phyloP scores from a whole-genome alignment of 2,797 vertebrate genomes.

The Pogonophryne albipinna region DNA sequence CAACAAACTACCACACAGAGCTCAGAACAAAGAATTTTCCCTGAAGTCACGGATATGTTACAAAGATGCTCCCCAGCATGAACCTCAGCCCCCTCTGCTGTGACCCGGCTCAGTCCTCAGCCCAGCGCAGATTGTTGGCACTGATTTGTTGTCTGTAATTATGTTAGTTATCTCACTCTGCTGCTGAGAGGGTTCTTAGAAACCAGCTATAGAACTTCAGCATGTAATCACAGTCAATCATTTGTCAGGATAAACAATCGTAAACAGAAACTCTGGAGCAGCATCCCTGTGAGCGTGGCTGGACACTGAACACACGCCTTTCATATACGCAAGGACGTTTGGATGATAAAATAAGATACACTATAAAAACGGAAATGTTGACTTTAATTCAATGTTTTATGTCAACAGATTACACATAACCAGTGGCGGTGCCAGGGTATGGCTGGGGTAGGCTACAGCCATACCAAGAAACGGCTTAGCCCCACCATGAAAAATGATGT shows the following conservation, averaged over 20 bases:
- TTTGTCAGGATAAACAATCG: constrained; percentile 27
- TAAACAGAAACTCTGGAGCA: constrained; percentile 2
- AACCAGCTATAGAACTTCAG: constrained; percentile 22
- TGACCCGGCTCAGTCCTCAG: constrained; percentile 12
- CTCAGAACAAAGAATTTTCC: not conserved
- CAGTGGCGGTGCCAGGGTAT: too few relatives aligned
- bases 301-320: constrained; percentile 7
- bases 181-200: constrained; percentile 26
- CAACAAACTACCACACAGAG: not conserved
- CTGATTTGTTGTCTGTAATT: constrained; percentile 34
- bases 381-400: too few relatives aligned
- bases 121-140: constrained; percentile 23
- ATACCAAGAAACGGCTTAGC: too few relatives aligned
- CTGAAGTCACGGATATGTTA: constrained; percentile 2
- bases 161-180: constrained; percentile 12
- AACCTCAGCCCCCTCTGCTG: constrained; percentile 5
- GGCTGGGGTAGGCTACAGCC: too few relatives aligned
- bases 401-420: too few relatives aligned
- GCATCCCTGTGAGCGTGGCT: not conserved
- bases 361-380: too few relatives aligned
- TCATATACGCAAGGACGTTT: too few relatives aligned
- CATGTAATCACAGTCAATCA: constrained; percentile 38
- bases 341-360: too few relatives aligned
- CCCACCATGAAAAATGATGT: too few relatives aligned
- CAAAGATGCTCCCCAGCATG: not conserved